Base-by-base conservation (phyloP, 1,140 invertebrate genomes). In the Euglossa dilemma region DNA sequence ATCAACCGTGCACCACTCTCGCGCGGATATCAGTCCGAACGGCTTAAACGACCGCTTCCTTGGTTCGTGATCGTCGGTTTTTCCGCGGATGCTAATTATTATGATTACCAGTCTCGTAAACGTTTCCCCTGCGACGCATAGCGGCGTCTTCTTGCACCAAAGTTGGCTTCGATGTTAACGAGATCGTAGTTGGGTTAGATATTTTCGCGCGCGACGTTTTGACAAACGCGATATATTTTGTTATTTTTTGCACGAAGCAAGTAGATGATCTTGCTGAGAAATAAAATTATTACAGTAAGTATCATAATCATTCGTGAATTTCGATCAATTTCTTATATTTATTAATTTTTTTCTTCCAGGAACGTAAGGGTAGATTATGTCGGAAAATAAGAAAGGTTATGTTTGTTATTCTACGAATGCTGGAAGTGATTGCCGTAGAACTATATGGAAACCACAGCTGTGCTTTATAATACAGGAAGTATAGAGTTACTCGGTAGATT, bases 31-130 rank as follows among this genome's bases (percentile, higher is more conserved):
- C 61, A 12, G 12, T 20, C 20, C 1, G 43, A 50, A 61, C 73
- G 57, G 25, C 25, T 47, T 36, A n/a, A 63, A 47, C 57, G 25
- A 50, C 57, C 18, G 50, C 61, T 64, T 76, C 61, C 59, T 50
- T 16, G 43, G 16, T 66, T 23, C 61, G 12, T 50, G 25, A 72
- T 56, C 28, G 23, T 12, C 16, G 59, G 14, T 52, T 66, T 76
- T 76, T 52, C 74, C 47, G 28, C 20, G 28, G 28, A 18, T 50
- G 20, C 59, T 50, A 76, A 76, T 76, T 76, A 76, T 76, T 64
- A 61, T 76, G 59, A 76, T 72, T 56, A 56, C 43, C 28, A n/a
- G 57, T 25, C 45, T 75, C 73, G 73, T 63, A 50, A 75, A 75
- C 57, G 43, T 63, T 63, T 63, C 25, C 59, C 50, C 0, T 28